These are phyloP conservation scores for Linnaemya tessellans DNA, from an alignment of 2,888 invertebrate genomes.

Conservation along the genomic window DNA sequence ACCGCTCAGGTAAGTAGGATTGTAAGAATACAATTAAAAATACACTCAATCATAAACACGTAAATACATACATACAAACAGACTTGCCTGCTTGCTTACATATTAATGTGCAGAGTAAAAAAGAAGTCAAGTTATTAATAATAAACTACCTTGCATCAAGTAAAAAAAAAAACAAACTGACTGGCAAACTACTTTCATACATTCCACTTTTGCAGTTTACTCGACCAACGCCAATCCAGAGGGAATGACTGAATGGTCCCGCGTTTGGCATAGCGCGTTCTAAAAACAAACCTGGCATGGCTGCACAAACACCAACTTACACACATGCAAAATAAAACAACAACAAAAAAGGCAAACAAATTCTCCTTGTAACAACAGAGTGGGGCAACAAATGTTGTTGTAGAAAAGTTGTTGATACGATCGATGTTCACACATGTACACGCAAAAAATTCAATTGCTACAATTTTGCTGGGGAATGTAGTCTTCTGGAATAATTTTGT, in stretches of 20 bases:
- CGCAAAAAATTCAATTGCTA: not conserved
- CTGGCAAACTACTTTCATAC: constrained; percentile 30
- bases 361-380: not conserved
- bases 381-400: constrained; percentile 8
- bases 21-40: constrained; percentile 39
- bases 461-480: not conserved
- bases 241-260: constrained; percentile 30
- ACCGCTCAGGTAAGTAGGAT: not conserved
- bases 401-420: constrained; percentile 7
- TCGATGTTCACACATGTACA: not conserved
- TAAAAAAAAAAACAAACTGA: constrained; percentile 4
- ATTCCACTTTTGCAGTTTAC: constrained; percentile 14
- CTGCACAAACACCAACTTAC: not conserved
- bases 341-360: not conserved
- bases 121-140: constrained; percentile 53
- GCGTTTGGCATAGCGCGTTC: constrained; percentile 24
- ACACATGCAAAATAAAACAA: not conserved
- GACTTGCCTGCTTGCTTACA: not conserved
- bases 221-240: constrained; percentile 33
- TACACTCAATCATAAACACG: constrained; percentile 4
- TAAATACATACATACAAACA: not conserved
- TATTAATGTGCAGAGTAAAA: constrained; percentile 10
- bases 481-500: not conserved
- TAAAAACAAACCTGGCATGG: constrained; percentile 23
- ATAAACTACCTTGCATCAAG: constrained; percentile 45